Percentiles rank a stretch among this genome's conserved stretches.
Conservation (phyloP, 2,797 vertebrate species). For the Leptoclinus maculatus region DNA sequence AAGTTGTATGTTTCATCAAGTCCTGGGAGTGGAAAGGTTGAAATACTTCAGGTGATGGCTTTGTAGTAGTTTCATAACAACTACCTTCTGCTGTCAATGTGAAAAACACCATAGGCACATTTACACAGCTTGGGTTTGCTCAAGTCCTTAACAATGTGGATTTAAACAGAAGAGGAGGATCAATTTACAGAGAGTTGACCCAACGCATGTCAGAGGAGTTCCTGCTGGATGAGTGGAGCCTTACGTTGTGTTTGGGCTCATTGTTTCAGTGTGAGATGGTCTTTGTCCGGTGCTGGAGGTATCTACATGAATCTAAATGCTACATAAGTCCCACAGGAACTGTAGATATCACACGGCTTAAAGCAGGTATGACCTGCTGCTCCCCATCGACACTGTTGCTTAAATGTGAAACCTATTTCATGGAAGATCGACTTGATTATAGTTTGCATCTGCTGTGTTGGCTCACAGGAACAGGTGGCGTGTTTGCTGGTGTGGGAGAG, state of each 20-base stretch:
- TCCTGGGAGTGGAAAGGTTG: conserved; percentile 1
- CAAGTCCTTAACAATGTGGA: neutral
- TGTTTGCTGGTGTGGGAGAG: neutral
- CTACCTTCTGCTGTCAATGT: conserved; percentile 4
- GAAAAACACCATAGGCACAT: neutral
- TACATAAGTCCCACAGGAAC: neutral
- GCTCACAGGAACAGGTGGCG: conserved; percentile 24
- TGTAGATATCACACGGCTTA: neutral
- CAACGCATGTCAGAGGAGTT: neutral
- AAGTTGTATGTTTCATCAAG: neutral
- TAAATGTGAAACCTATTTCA: conserved; percentile 1
- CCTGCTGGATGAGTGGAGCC: neutral
- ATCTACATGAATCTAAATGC: neutral
- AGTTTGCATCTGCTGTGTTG: neutral
- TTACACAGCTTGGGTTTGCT: neutral
- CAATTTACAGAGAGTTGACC: neutral
- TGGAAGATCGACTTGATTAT: conserved; percentile 5
- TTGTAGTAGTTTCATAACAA: conserved; percentile 20
- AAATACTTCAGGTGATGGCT: neutral
- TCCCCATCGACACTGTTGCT: neutral
- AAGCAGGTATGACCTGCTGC: neutral
- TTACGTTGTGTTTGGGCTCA: neutral
- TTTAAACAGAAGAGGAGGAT: neutral
- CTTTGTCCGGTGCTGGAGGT: neutral
- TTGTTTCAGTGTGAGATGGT: neutral